Base-by-base conservation (phyloP, 2,888 invertebrate species). In the Lysandra bellargus region DNA sequence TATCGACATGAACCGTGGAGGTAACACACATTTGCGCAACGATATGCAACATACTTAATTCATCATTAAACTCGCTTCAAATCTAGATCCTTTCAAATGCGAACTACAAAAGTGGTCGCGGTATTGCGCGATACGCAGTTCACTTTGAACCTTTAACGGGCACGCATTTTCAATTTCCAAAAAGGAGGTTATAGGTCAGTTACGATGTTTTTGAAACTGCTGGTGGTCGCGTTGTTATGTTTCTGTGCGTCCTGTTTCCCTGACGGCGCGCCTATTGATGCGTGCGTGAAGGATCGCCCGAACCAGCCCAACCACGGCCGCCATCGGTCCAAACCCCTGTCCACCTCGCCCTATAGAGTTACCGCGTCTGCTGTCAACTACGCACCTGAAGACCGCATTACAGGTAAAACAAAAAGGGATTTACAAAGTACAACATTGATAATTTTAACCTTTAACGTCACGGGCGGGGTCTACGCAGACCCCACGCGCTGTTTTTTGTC, bases 181-280 rank as follows among this genome's bases (percentile, higher is more conserved):
- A 60, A 57, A 57, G 49, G 49, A 49, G 57, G 57, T 57, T 5
- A 33, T 14, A 69, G 14, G 3, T 76, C 33, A 23, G 23, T 69
- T 30, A 37, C 33, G 82, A 93, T 93, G 89, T 84, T 92, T 37
- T 84, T 85, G 23, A 90, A 88, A 83, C 82, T 92, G 53, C 81
- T 91, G 72, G 83, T 91, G 79, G 84, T 90, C 80, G 83, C 91
- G 73, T 85, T 92, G 83, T 30, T 83, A 40, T 89, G 88, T 84
- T 90, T 89, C 86, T 87, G 91, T 80, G 91, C 90, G 80, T 86
- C 89, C 77, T 95, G 95, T 81, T 97, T 97, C 87, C 97, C 97
- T n/a, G 97, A 97, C 85, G 97, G 97, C 1, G 97, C 97, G 1
- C 97, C 97, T 0, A 96, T 97, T 49, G 97, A 97, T 86, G 96